Base-by-base conservation (phyloP, 2,888 invertebrate genomes). In the Crioceris asparagi region DNA sequence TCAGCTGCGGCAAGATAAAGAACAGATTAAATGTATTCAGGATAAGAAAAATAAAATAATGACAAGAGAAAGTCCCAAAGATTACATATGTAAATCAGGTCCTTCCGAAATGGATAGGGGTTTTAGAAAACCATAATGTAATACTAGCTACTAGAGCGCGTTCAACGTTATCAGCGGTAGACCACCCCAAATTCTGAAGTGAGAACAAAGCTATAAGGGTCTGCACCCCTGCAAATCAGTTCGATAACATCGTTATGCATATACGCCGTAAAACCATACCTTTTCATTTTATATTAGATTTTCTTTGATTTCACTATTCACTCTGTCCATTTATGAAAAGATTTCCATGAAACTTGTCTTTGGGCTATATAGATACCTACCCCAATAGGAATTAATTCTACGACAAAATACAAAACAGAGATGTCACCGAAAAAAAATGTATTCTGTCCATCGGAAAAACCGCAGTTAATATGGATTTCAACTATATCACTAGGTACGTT, bases 181-280 rank as follows among this genome's bases (percentile, higher is more conserved):
- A 61, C 61, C 62, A 61, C 63, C 62, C 62, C 56, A 57, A 57
- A 61, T 60, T 61, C 61, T 60, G 61, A 63, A 63, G 62, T 63
- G 63, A 62, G 63, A 62, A 63, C 62, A 62, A 62, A 58, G 61
- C 63, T 59, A 57, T 62, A 61, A 62, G 62, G 61, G 60, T 61
- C 54, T 55, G 51, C 57, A 59, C 63, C 63, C 62, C 56, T 58
- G 59, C 60, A 62, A 63, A 63, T 62, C 62, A 61, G 56, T 57
- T 57, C 57, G 63, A 63, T 63, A 63, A 62, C 60, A 63, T 63
- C 62, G 59, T 62, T 59, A 62, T 60, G 58, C 59, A 61, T 62
- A 55, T 57, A 50, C 53, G 40, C 40, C 3, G 3, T 17, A 45
- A 41, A 49, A 52, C 50, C 47, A 50, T 51, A 49, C 47, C 43